Evolutionary conservation across 2,113 vertebrate species (phyloP).

Genomic region (Phylloscopus whistleri): DNA sequence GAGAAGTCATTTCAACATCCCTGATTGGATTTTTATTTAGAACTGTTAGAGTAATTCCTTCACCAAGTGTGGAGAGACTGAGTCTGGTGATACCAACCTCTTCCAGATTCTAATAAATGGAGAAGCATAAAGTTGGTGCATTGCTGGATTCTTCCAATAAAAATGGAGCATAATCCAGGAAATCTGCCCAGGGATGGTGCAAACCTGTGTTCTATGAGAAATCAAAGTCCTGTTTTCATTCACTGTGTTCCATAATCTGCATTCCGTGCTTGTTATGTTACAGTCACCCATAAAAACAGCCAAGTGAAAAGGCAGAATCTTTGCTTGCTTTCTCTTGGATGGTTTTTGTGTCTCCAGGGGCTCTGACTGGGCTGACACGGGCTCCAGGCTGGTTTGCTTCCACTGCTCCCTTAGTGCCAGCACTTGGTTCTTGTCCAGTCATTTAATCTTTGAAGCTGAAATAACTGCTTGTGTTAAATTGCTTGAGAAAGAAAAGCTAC

Average conservation of each 20-base stretch:
- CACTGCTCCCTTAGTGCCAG: conserved; percentile 8
- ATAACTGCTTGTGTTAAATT: conserved; percentile 24
- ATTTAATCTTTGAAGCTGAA: conserved; percentile 40
- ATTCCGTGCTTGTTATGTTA: not conserved
- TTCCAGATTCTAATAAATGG: not conserved
- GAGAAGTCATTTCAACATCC: not conserved
- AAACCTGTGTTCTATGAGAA: not conserved
- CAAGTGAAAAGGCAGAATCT: not conserved
- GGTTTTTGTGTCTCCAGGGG: not conserved
- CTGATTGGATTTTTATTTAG: not conserved
- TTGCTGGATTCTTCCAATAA: not conserved
- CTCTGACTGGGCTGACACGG: not conserved
- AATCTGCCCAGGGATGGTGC: not conserved
- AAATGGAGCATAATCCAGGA: not conserved
- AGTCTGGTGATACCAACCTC: not conserved
- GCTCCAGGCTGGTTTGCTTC: conserved; percentile 11
- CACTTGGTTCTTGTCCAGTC: conserved; percentile 32
- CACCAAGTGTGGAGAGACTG: not conserved
- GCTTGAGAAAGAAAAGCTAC: conserved; percentile 26
- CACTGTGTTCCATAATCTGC: not conserved
- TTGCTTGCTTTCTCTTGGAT: not conserved
- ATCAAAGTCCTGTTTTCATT: not conserved
- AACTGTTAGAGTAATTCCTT: not conserved
- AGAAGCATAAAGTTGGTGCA: not conserved
- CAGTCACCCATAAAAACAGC: not conserved